Evolutionary conservation across 1,140 invertebrate genomes (phyloP).

Genomic region (Bombyx mori): DNA sequence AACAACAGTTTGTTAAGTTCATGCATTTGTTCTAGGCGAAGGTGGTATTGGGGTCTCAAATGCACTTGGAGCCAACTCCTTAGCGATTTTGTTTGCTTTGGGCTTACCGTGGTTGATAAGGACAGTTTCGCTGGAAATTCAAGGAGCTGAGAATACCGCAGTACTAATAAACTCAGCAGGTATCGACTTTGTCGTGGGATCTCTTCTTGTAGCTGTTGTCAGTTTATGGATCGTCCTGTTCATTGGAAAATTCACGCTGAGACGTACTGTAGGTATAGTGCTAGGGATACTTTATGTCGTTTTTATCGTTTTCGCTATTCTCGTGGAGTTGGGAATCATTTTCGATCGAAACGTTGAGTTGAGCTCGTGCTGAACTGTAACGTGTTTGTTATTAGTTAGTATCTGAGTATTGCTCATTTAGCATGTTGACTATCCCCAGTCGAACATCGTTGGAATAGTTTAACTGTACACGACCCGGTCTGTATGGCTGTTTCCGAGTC

Average conservation of each 20-base stretch:
- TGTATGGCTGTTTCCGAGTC: no score
- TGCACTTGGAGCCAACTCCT: constrained; percentile 85
- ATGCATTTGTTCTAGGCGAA: constrained; percentile 74
- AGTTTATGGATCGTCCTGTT: constrained; percentile 73
- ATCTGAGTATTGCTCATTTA: no score
- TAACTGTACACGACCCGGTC: no score
- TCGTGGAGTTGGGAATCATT: constrained; percentile 52
- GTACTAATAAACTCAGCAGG: constrained; percentile 73
- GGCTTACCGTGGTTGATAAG: constrained; percentile 89
- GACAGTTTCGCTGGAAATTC: constrained; percentile 71
- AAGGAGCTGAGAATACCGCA: constrained; percentile 49
- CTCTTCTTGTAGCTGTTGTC: constrained; percentile 73
- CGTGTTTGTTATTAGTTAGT: no score
- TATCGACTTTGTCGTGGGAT: constrained; percentile 77
- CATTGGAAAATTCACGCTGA: constrained; percentile 73
- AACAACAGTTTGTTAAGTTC: no score
- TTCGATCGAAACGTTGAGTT: constrained; percentile 4
- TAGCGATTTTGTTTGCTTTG: constrained; percentile 89
- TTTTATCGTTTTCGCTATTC: constrained; percentile 75
- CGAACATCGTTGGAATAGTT: no score
- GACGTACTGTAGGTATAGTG: constrained; percentile 72
- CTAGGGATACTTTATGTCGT: constrained; percentile 73
- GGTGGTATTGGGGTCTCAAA: constrained; percentile 90
- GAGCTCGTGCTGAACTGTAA: not conserved
- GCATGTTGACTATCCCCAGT: no score